Evolutionary conservation across 2,797 vertebrate species (phyloP).

Genomic region (Myioborus miniatus): DNA sequence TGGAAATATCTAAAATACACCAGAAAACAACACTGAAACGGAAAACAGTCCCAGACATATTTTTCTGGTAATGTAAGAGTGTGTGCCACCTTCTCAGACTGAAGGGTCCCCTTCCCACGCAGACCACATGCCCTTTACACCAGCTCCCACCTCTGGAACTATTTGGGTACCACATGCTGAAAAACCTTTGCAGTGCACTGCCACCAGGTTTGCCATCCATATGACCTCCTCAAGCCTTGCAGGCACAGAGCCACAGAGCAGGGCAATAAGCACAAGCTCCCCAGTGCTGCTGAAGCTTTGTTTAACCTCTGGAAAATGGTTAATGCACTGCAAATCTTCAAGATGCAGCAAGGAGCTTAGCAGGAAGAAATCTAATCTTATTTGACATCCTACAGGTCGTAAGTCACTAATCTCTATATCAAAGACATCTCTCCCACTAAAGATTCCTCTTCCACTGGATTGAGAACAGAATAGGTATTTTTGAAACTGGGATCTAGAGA

Average conservation of each 20-base stretch:
- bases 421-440: neutral
- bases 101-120: neutral
- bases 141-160: neutral
- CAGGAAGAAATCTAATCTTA: neutral
- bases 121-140: neutral
- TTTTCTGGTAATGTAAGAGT: neutral
- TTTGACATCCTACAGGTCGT: neutral
- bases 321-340: neutral
- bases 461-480: neutral
- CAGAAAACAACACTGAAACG: neutral
- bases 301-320: conserved; percentile 5
- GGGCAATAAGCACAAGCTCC: neutral
- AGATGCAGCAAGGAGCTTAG: neutral
- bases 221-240: neutral
- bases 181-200: neutral
- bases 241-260: neutral
- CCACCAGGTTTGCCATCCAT: fast-evolving
- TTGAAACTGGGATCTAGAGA: neutral
- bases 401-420: neutral
- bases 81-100: neutral
- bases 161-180: fast-evolving
- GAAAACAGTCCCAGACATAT: neutral
- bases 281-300: neutral
- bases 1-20: neutral
- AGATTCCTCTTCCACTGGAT: neutral